These are phyloP conservation scores for Lacerta viridis DNA, from an alignment of 2,797 vertebrate species.

Conservation along the genomic window DNA sequence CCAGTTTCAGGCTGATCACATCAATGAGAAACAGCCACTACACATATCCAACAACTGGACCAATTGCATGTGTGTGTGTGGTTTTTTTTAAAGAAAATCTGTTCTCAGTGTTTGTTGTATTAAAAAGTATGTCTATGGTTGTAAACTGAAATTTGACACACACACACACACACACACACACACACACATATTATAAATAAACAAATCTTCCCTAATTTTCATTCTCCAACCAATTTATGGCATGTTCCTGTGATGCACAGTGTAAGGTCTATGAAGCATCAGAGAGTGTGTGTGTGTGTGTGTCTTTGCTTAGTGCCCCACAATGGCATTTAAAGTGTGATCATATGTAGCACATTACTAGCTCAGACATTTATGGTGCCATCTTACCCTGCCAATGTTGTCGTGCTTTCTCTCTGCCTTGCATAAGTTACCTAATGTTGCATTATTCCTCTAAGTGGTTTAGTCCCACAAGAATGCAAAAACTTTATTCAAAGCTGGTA, in stretches of 20 bases:
- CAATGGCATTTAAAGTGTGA: background rate
- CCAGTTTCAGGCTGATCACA: no score
- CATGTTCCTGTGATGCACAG: background rate
- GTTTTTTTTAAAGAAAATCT: no score
- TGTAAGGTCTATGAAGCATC: background rate
- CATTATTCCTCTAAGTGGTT: conserved; percentile 51
- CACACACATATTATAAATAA: no score
- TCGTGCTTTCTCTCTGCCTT: background rate
- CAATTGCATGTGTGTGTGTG: no score
- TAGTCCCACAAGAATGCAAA: conserved; percentile 51
- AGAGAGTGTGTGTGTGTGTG: no score
- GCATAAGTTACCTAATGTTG: conserved; percentile 2
- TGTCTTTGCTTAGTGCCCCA: background rate
- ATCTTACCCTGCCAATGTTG: background rate
- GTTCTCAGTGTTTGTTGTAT: no score
- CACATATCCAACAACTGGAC: no score
- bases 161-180: no score
- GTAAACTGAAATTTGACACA: no score
- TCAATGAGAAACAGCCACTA: no score
- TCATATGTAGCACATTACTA: background rate
- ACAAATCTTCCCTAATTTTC: background rate
- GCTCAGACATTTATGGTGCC: background rate
- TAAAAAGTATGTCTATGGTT: no score
- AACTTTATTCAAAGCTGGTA: conserved; percentile 43
- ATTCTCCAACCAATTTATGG: background rate